Evolutionary conservation across 2,113 vertebrate species (phyloP).

Genomic region (Myotis davidii): DNA sequence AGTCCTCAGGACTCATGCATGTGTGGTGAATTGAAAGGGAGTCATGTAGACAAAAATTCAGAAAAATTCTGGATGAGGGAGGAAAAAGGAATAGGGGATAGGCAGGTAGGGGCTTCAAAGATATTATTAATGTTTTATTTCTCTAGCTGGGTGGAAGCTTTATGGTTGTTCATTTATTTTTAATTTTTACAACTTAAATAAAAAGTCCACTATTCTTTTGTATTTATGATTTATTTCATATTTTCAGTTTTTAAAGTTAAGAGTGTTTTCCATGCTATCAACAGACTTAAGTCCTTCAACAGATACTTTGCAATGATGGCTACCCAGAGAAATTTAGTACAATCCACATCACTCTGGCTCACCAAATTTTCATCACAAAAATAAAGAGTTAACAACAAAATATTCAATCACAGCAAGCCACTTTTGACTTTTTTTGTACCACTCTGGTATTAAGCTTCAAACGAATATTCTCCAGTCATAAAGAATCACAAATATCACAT

Average conservation of each 20-base stretch:
- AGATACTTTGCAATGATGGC: background rate
- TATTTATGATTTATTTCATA: background rate
- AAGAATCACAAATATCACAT: background rate
- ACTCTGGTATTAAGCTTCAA: background rate
- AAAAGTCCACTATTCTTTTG: background rate
- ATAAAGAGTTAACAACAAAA: background rate
- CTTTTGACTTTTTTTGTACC: background rate
- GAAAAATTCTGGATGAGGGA: background rate
- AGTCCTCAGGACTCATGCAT: background rate
- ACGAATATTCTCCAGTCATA: background rate
- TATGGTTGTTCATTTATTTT: background rate
- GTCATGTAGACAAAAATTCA: background rate
- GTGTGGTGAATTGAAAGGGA: background rate
- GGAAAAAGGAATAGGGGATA: background rate
- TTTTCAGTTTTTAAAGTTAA: background rate
- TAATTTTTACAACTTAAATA: background rate
- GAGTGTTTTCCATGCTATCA: background rate
- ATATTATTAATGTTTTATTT: background rate
- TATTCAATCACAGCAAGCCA: background rate
- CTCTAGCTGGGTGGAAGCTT: background rate
- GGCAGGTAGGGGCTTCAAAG: background rate
- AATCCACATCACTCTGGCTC: background rate
- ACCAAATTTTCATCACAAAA: background rate
- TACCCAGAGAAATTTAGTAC: background rate
- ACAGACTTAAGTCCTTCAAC: background rate